Evolutionary conservation across 2,797 vertebrate genomes (phyloP).

Genomic region (Florisuga fusca): DNA sequence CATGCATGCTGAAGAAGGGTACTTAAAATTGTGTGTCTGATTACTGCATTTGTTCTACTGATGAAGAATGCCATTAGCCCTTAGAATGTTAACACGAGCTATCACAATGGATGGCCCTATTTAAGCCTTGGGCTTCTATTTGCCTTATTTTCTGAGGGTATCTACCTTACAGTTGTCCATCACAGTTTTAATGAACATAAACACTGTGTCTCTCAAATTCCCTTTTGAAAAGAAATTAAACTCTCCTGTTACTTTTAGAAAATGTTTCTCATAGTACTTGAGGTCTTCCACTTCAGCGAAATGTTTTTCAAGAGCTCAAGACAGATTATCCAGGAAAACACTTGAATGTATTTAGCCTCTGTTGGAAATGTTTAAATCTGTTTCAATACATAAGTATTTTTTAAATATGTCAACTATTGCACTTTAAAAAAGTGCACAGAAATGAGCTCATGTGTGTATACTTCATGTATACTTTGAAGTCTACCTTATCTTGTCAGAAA

Average conservation of each 20-base stretch:
- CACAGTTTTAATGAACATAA: neutral
- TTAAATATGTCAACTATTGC: neutral
- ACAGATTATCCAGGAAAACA: neutral
- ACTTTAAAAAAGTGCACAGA: neutral
- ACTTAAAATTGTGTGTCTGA: constrained; percentile 29
- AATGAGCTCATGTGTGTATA: neutral
- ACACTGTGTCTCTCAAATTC: neutral
- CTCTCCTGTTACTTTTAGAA: neutral
- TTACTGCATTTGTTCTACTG: neutral
- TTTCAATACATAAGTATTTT: neutral
- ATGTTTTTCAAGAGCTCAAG: neutral
- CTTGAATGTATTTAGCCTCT: neutral
- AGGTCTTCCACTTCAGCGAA: neutral
- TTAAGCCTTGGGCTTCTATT: constrained; percentile 25
- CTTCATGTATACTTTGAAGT: neutral
- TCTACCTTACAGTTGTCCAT: neutral
- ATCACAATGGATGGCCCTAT: neutral
- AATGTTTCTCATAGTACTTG: neutral
- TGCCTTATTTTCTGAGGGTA: neutral
- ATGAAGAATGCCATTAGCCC: neutral
- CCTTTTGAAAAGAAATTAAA: neutral
- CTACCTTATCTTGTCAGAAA: neutral
- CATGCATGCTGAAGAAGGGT: constrained; percentile 74
- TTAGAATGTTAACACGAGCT: neutral
- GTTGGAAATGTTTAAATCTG: neutral